Evolutionary conservation across 1,140 invertebrate genomes (phyloP).

Genomic region (Papilio dardanus): DNA sequence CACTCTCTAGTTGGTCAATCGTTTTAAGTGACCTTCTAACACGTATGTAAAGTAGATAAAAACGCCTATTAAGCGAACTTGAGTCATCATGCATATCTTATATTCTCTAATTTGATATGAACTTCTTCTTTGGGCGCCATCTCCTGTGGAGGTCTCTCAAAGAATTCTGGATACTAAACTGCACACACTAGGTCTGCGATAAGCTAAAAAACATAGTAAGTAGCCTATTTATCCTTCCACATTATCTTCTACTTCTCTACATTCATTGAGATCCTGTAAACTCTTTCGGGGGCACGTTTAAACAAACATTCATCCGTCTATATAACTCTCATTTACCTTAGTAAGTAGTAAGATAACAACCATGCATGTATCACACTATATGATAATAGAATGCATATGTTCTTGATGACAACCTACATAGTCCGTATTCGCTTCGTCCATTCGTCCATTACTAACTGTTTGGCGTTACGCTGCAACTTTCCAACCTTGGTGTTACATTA

Average conservation of each 20-base stretch:
- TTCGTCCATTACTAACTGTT: background rate
- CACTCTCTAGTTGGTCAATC: conserved; percentile 40
- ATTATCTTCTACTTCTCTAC: too few relatives aligned
- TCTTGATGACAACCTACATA: background rate
- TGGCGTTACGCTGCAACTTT: conserved; percentile 18
- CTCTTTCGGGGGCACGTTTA: too few relatives aligned
- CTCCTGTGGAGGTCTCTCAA: too few relatives aligned
- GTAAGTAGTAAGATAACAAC: background rate
- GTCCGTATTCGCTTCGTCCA: background rate
- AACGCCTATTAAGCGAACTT: background rate
- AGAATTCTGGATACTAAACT: too few relatives aligned
- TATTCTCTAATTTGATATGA: background rate
- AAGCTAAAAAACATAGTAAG: too few relatives aligned
- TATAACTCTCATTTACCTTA: too few relatives aligned
- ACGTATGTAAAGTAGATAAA: conserved; percentile 8
- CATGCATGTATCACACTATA: background rate
- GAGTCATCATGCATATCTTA: background rate
- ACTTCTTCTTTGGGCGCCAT: too few relatives aligned
- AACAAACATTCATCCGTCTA: too few relatives aligned
- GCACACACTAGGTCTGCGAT: too few relatives aligned
- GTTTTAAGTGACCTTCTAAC: conserved; percentile 30
- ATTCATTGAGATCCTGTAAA: too few relatives aligned
- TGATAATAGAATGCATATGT: background rate
- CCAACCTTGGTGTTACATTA: conserved; percentile 34
- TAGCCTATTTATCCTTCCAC: too few relatives aligned